Evolutionary conservation across 37 sponge, comb jelly and placozoan species (phyloP), one percentile per base, ranked within the genome.

Genomic region (Halichondria panicea): DNA sequence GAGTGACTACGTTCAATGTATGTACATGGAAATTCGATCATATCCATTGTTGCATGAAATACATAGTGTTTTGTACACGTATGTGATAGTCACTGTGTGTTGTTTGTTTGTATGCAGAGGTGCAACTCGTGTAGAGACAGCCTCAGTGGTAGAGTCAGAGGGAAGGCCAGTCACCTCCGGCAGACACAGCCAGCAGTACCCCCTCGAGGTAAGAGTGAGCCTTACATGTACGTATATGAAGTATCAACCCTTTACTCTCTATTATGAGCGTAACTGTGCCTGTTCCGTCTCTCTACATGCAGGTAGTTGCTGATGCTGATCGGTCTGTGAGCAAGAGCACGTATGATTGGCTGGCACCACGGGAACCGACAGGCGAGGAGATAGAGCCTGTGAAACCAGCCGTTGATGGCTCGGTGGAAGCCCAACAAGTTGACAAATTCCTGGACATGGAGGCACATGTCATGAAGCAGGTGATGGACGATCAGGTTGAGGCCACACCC

Each of bases 81-180:
- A n/a, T n/a, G n/a, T n/a, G n/a, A n/a, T n/a, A n/a, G n/a, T n/a
- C n/a, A n/a, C n/a, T n/a, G n/a, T n/a, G n/a, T n/a, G n/a, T 42
- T 36, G 2, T 34, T 15, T 4, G 13, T 27, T 18, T 12, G 15
- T 67, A n/a, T 27, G 38, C 41, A 70, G 70, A 36, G 35, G 42
- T 38, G 74, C 66, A 19, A 55, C 66, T 52, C 22, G 40, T 34
- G 73, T 72, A 7, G 72, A 73, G 32, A 81, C 65, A 9, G 40
- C 74, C 6, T 73, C 82, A 30, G 74, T 72, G 43, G 48, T 81
- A n/a, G 82, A 72, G 28, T 67, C 68, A 34, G 65, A 60, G n/a
- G 74, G 82, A 4, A 72, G 30, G 43, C 33, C n/a, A 44, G n/a
- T 72, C 0, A 72, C 42, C 74, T 73, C 52, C 37, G 82, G 74